Conservation (phyloP, 2,797 vertebrate species). For the Enteromius fasciolatus region DNA sequence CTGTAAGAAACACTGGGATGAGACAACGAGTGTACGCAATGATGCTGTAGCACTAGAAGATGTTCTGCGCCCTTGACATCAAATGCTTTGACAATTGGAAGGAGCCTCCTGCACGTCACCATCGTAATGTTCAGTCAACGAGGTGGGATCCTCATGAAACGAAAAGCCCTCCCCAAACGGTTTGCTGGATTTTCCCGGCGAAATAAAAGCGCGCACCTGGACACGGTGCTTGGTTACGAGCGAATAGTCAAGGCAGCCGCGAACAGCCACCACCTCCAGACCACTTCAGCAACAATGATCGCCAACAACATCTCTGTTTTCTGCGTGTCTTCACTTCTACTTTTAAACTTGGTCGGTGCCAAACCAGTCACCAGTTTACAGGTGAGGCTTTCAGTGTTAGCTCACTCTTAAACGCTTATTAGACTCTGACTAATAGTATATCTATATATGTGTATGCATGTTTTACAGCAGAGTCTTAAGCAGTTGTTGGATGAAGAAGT, state of each 20-base stretch:
- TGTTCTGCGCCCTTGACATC: background rate
- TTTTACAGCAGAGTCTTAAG: constrained; percentile 66
- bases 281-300: constrained; percentile 49
- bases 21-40: background rate
- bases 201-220: constrained; percentile 74
- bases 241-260: constrained; percentile 25
- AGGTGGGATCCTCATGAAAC: constrained; percentile 46
- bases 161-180: constrained; percentile 58
- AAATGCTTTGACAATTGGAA: constrained; percentile 24
- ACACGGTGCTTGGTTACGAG: constrained; percentile 37
- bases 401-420: background rate
- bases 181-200: constrained; percentile 62
- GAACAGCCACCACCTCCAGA: constrained; percentile 22
- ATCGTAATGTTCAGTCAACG: constrained; percentile 16
- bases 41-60: background rate
- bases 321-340: constrained; percentile 68
- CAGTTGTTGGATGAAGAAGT: constrained; percentile 71
- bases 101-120: constrained; percentile 29
- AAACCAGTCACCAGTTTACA: constrained; percentile 72
- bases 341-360: constrained; percentile 62
- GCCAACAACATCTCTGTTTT: constrained; percentile 60
- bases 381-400: constrained; percentile 62
- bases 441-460: background rate
- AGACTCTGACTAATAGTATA: background rate
- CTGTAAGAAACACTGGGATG: background rate